Base-by-base conservation (phyloP, 1,140 invertebrate genomes). In the Papilio machaon region DNA sequence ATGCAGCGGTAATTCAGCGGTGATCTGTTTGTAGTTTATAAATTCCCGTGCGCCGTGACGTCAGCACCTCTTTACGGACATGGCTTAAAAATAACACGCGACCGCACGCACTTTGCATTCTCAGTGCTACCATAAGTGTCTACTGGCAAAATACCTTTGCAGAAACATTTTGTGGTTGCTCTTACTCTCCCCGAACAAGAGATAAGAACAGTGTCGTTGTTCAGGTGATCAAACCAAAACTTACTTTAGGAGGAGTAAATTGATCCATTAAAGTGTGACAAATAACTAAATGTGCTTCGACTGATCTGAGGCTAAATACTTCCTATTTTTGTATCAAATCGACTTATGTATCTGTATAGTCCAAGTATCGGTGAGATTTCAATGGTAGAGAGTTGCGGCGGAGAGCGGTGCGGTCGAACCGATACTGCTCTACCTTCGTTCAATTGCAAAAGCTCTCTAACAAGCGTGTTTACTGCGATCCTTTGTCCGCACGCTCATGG, bases 31-130 rank as follows among this genome's bases (percentile, higher is more conserved):
- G 46, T 19, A 11, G 73, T 74, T 74, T 74, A 74, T 13, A 23
- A 46, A 74, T 74, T 74, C 73, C 46, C 73, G 73, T 49, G 38
- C 46, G 46, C 43, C 11, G 73, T 74, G 73, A 74, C 73, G 73
- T 74, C 73, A 49, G 73, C 38, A 10, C 1, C 73, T 13, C 38
- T 47, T 17, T 74, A 17, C n/a, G 73, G 19, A 47, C 46, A 13
- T 9, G n/a, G 43, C 43, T 19, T 74, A 74, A 74, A 73, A 74
- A 74, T 74, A 74, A 74, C 43, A 64, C 10, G 60, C n/a, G 7
- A 2, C 52, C 15, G 52, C 11, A 64, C 60, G 60, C 60, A 30
- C n/a, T 23, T 60, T 23, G 8, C 6, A 60, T 10, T 60, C 60
- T 64, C 60, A 30, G 19, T 64, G 19, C 5, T 30, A 30, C 7